Evolutionary conservation across 2,113 vertebrate species (phyloP).

Genomic region (Corythornis madagascariensis): DNA sequence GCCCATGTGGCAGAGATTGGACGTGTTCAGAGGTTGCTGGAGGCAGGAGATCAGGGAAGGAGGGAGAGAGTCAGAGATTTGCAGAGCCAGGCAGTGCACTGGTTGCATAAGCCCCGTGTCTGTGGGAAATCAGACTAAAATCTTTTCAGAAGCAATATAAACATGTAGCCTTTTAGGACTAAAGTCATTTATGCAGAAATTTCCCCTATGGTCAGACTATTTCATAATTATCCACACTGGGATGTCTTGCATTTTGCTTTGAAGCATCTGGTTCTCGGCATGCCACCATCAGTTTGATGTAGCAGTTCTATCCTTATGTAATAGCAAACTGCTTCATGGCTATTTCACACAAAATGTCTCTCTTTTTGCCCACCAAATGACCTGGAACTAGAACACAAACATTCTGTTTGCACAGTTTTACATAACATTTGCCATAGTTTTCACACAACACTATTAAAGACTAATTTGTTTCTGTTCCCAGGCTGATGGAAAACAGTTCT

Average conservation of each 20-base stretch:
- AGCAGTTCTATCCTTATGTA: constrained; percentile 33
- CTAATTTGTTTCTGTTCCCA: constrained; percentile 66
- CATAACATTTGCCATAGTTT: constrained; percentile 61
- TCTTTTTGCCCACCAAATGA: constrained; percentile 54
- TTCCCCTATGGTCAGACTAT: constrained; percentile 54
- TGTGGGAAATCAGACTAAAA: constrained; percentile 52
- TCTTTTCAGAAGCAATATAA: constrained; percentile 57
- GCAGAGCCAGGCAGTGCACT: background rate
- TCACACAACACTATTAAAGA: constrained; percentile 55
- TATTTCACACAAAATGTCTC: constrained; percentile 54
- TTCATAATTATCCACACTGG: constrained; percentile 52
- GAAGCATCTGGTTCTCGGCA: constrained; percentile 31
- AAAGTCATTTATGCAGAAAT: constrained; percentile 57
- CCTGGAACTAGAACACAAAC: constrained; percentile 67
- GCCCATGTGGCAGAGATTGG: background rate
- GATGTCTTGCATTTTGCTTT: constrained; percentile 51
- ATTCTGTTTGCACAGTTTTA: constrained; percentile 64
- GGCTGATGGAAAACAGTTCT: constrained; percentile 56
- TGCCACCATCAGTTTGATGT: constrained; percentile 35
- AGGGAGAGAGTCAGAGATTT: background rate
- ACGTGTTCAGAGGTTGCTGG: background rate
- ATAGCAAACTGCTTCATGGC: constrained; percentile 28
- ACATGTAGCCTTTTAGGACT: constrained; percentile 44
- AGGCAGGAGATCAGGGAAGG: background rate
- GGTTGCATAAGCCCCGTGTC: constrained; percentile 54